These are phyloP conservation scores for Teleiodes luculella DNA, from an alignment of 2,888 invertebrate genomes.

Conservation along the genomic window DNA sequence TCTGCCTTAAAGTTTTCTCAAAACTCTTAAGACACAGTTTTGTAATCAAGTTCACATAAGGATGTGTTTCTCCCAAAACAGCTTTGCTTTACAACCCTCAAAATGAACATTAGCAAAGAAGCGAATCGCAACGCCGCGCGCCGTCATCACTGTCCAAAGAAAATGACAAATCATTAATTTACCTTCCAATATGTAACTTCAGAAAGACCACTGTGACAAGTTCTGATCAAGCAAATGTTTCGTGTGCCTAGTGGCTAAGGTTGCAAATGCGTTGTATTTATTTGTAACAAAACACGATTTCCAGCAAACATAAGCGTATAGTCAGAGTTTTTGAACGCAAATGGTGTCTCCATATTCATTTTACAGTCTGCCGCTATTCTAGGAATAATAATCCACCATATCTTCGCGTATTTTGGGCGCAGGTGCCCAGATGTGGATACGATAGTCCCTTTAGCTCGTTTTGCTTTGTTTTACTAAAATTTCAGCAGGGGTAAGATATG, in stretches of 20 bases:
- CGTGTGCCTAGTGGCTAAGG: slow-evolving; percentile 27
- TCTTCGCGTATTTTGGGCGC: slow-evolving; percentile 65
- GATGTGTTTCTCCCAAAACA: too few relatives aligned
- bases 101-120: slow-evolving; percentile 60
- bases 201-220: not conserved
- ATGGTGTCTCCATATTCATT: slow-evolving; percentile 70
- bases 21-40: too few relatives aligned
- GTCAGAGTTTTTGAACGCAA: slow-evolving; percentile 64
- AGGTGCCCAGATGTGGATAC: slow-evolving; percentile 73
- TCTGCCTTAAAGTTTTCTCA: slow-evolving; percentile 10
- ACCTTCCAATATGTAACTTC: slow-evolving; percentile 36
- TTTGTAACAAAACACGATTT: too few relatives aligned
- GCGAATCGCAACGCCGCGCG: slow-evolving; percentile 49
- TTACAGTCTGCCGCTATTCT: slow-evolving; percentile 77
- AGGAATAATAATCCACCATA: slow-evolving; percentile 71
- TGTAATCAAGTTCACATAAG: too few relatives aligned
- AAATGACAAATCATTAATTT: slow-evolving; percentile 70
- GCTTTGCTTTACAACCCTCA: slow-evolving; percentile 28
- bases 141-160: slow-evolving; percentile 62
- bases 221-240: slow-evolving; percentile 6
- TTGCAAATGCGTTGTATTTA: slow-evolving; percentile 26
- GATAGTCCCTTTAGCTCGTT: slow-evolving; percentile 16
- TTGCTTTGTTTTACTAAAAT: slow-evolving; percentile 53
- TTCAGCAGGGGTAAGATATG: slow-evolving; percentile 39
- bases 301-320: slow-evolving; percentile 33